Evolutionary conservation across 2,888 invertebrate species (phyloP).

Genomic region (Monopis laevigella): DNA sequence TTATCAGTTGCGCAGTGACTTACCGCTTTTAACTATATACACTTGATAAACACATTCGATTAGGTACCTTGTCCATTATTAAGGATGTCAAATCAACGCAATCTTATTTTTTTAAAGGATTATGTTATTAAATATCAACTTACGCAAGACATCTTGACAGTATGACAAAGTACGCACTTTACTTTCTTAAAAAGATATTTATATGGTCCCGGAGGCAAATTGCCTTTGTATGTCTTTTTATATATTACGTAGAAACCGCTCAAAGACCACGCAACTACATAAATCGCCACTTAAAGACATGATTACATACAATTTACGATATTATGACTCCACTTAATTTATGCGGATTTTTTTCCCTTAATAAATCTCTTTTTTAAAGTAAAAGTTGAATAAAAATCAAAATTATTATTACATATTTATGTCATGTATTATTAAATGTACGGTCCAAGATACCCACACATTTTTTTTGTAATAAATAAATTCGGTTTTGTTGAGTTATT

Average conservation of each 20-base stretch:
- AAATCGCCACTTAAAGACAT: slow-evolving; percentile 34
- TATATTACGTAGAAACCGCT: slow-evolving; percentile 1
- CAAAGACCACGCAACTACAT: slow-evolving; percentile 25
- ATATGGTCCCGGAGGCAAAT: slow-evolving; percentile 11
- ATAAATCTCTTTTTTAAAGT: slow-evolving; percentile 8
- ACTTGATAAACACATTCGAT: too few relatives aligned
- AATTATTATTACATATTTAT: slow-evolving; percentile 4
- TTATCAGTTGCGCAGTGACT: too few relatives aligned
- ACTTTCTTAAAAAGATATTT: slow-evolving; percentile 11
- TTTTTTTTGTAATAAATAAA: too few relatives aligned
- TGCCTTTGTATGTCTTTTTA: slow-evolving; percentile 5
- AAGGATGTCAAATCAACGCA: too few relatives aligned
- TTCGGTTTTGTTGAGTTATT: too few relatives aligned
- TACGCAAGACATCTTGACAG: slow-evolving; percentile 10
- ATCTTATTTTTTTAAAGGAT: too few relatives aligned
- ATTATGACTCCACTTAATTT: slow-evolving; percentile 20
- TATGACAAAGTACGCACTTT: slow-evolving; percentile 8
- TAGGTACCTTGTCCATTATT: too few relatives aligned
- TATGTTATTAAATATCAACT: too few relatives aligned
- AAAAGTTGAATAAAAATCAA: slow-evolving; percentile 1
- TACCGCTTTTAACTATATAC: too few relatives aligned
- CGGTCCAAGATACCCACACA: too few relatives aligned
- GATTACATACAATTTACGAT: slow-evolving; percentile 37
- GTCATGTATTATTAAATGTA: too few relatives aligned
- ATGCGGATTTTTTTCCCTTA: slow-evolving; percentile 1